Evolutionary conservation across 2,888 invertebrate genomes (phyloP), one percentile per base, ranked within the genome.

Genomic region (Caenorhabditis japonica): DNA sequence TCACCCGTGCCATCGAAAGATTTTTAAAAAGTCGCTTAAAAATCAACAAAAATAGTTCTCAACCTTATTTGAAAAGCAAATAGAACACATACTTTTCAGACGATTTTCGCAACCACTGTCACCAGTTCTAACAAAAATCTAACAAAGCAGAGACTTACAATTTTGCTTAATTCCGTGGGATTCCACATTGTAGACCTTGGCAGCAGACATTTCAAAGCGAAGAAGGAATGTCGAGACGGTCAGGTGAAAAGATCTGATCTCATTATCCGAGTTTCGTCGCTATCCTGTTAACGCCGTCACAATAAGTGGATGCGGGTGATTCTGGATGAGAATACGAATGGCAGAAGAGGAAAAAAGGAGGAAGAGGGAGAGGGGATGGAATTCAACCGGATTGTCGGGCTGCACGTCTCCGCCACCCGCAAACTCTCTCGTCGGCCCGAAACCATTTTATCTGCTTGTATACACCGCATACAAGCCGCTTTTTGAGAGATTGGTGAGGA

Each of bases 361-460:
- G 46, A 34, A n/a, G 58, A 46, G 15, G 13, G n/a, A n/a, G n/a
- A n/a, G n/a, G n/a, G n/a, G n/a, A n/a, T n/a, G n/a, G n/a, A n/a
- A 10, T n/a, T n/a, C 27, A 39, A 44, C 39, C 43, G 38, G 47
- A 36, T 46, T 36, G 36, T 36, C 44, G 19, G 7, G 10, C 10
- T 21, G 36, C 36, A 52, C 52, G 52, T 61, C 61, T 61, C 43
- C 36, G n/a, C n/a, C 8, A 19, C 25, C 5, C 30, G 25, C 46
- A 21, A 21, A 51, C 51, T 60, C 49, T 51, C 41, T 43, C 41
- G 21, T 15, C 7, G 4, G 15, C 33, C 30, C 30, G 30, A 39
- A 34, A 46, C 56, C 43, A 58, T 60, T 60, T 60, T 60, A 60
- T 60, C 44, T 61, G 34, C 44, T 52, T 61, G 61, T 62, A 61